Base-by-base conservation (phyloP, 2,797 vertebrate species). In the Onychomys leucogaster region DNA sequence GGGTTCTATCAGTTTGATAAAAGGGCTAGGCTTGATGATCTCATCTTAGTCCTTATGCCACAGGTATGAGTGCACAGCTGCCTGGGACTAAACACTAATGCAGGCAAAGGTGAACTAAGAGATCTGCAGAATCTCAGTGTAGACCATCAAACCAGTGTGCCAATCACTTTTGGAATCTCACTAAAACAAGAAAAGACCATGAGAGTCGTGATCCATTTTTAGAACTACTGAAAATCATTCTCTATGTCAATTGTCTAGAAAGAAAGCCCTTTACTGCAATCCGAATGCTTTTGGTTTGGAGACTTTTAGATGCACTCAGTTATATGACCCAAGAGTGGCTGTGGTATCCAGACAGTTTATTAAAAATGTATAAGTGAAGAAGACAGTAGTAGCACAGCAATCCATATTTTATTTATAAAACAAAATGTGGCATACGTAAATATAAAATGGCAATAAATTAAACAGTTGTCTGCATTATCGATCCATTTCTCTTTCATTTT, bases 291-390 rank as follows among this genome's bases (percentile, higher is more conserved):
- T 82, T 46, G 46, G 29, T 85, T 96, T 97, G 81, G 59, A 87
- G 91, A 86, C 57, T 77, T 86, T 93, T 73, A 93, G 90, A 81
- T 81, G 10, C 80, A 91, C 75, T 92, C 43, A 88, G 32, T 76
- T 90, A 59, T 32, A 89, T 69, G 57, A 94, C 23, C 52, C 46
- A 91, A 65, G 16, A 80, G 77, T 76, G 37, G 95, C 46, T 55
- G 52, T 2, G 13, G 14, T 87, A 96, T 95, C 98, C 92, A 97
- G 88, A 97, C 96, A 57, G 61, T 5, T 49, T 91, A 0, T 96
- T 97, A 97, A 98, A 98, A 97, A 98, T 97, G 94, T 89, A 98
- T 95, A 85, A 98, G 95, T 73, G 84, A 78, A 88, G 96, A 97
- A 97, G 83, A 96, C 94, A 94, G 52, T 69, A 85, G 91, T 69